A percentile compares a stretch with the other conserved stretches of the same genome.
phyloP scores from a whole-genome alignment of 2,113 vertebrate genomes.

The Platichthys stellatus region DNA sequence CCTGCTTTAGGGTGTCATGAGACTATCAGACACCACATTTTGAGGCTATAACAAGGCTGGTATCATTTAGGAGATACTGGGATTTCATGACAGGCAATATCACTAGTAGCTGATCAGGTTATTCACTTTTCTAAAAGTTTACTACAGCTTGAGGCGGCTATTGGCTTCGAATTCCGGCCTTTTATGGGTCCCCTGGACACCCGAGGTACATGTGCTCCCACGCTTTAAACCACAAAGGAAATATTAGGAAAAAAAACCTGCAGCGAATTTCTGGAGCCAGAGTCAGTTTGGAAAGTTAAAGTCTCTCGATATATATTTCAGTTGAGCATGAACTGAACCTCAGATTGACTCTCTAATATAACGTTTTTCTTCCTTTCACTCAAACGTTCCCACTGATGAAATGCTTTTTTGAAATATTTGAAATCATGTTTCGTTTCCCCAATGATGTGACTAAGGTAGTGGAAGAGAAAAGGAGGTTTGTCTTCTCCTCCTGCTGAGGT shows the following conservation, averaged over 20 bases:
- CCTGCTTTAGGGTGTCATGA: not conserved
- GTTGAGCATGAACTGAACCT: not conserved
- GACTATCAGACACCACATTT: not conserved
- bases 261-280: conserved; percentile 1
- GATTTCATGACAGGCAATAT: not conserved
- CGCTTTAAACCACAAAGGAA: not conserved
- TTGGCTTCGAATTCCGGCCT: not conserved
- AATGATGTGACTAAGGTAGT: not conserved
- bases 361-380: not conserved
- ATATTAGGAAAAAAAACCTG: conserved; percentile 4
- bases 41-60: conserved; percentile 4
- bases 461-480: not conserved
- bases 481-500: not conserved
- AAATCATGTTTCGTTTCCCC: not conserved
- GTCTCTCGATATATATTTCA: not conserved
- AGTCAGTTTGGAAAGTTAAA: not conserved
- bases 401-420: not conserved
- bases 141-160: conserved; percentile 11
- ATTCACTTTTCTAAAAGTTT: conserved; percentile 7
- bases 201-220: not conserved
- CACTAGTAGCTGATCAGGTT: conserved; percentile 2
- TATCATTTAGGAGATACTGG: conserved; percentile 3
- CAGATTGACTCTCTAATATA: not conserved
- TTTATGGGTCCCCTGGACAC: not conserved
- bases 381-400: not conserved